phyloP scores from a whole-genome alignment of 2,888 invertebrate species.

The Torymus aiolomorphi region DNA sequence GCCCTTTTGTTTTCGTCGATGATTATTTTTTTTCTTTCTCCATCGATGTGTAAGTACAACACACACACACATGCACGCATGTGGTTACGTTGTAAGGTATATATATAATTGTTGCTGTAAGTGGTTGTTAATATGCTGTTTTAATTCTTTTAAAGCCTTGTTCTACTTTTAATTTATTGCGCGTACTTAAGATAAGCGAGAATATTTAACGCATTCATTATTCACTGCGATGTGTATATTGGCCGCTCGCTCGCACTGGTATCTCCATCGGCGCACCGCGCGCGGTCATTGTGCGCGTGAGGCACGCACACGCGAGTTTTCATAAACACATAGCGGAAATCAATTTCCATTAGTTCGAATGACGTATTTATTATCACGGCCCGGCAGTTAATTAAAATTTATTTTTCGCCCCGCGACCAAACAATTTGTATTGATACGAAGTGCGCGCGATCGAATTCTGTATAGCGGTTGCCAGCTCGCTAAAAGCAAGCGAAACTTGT shows the following conservation, averaged over 20 bases:
- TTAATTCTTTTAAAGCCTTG: conserved; percentile 18
- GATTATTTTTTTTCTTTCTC: not conserved
- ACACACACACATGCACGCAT: too few species aligned
- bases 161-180: conserved; percentile 40
- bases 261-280: too few species aligned
- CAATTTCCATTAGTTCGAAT: conserved; percentile 27
- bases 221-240: not conserved
- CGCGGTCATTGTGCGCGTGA: not conserved
- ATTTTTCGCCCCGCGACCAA: too few species aligned
- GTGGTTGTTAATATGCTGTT: conserved; percentile 4
- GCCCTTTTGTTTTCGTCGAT: not conserved
- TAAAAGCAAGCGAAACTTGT: too few species aligned
- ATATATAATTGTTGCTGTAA: conserved; percentile 21
- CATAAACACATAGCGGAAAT: conserved; percentile 34
- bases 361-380: conserved; percentile 9
- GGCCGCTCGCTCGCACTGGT: too few species aligned
- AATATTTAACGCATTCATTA: conserved; percentile 20
- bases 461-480: too few species aligned
- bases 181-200: conserved; percentile 7
- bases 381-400: too few species aligned
- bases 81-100: too few species aligned
- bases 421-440: too few species aligned
- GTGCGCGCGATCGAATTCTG: too few species aligned
- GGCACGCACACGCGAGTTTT: conserved; percentile 2
- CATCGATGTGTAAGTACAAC: too few species aligned